Evolutionary conservation across 2,797 vertebrate genomes (phyloP), one percentile per base, ranked within the genome.

Genomic region (Gymnopithys bicolor): DNA sequence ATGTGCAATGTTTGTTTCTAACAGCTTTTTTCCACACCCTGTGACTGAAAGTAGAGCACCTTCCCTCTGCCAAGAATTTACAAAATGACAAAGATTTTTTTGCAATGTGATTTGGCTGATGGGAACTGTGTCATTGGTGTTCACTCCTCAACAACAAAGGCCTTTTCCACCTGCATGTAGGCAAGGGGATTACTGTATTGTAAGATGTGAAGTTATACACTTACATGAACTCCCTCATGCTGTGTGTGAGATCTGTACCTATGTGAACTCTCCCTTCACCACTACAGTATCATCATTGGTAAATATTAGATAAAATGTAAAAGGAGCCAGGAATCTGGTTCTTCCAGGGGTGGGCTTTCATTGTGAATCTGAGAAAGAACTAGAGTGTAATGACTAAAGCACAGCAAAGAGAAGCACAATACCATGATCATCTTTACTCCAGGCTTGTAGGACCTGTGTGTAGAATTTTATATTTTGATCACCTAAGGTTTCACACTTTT

Each of bases 61-160:
- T 82, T 80, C 46, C 39, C 59, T 87, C 33, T 93, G 46, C 85
- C 88, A 87, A 93, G 70, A 82, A 92, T 71, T 27, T 91, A 25
- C 67, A 94, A 89, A 87, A 74, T 39, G 62, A 39, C n/a, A 73
- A 76, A 52, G 39, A 64, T 13, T 67, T 87, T 91, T 80, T 87
- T 83, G 46, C 59, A 46, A 5, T 39, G 30, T 43, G 35, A 5
- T 48, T 80, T 84, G 41, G 39, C 75, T 94, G 69, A 69, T 62
- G 56, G 25, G 51, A 91, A 11, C 55, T 46, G 14, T 28, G 13
- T 74, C 28, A 16, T 3, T 56, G 58, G 35, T 89, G 68, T 70
- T 92, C 52, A 59, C n/a, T 6, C 37, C 39, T 77, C 79, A 45
- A 13, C 13, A 77, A 7, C 53, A 73, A 87, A 89, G 46, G 18